Evolutionary conservation across 2,888 invertebrate species (phyloP), one percentile per base, ranked within the genome.

Genomic region (Leptopilina syphax): DNA sequence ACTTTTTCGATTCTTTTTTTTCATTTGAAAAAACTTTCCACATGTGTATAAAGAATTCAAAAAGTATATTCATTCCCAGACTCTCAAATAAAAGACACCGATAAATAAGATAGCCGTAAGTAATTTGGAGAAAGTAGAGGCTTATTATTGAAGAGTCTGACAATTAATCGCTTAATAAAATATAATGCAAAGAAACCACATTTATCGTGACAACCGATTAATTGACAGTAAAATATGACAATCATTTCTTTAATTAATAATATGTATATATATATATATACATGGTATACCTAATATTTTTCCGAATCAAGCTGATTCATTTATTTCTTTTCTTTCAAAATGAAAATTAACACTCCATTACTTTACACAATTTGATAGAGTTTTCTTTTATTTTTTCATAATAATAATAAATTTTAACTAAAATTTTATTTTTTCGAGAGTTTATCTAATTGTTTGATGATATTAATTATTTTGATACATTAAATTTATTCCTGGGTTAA

Each of bases 141-240:
- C 67, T 41, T 9, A n/a, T 41, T 9, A n/a, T 44, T 67, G 44
- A 47, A 8, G 9, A 44, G 67, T 44, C 47, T 44, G 9, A 47
- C 7, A 47, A 68, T 68, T 24, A 68, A 68, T 47, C 44, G 47
- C 47, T 50, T 68, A 13, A 18, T 50, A 68, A 68, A 68, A 68
- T 68, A 47, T 68, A 47, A 68, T 68, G 47, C 24, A 44, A 34
- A 47, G 68, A 44, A 68, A 68, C 47, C 68, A 47, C 13, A 47
- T 68, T 68, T 50, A 47, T 50, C 18, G 18, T 12, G 50, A 68
- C 50, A 68, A 68, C 68, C 50, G 68, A 18, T 24, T 68, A 68
- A 68, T 68, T 68, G 50, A 47, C 44, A 18, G 18, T 68, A 24
- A 68, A 10, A 47, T 68, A 68, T 50, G 47, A 50, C 47, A 68